Evolutionary conservation across 2,888 invertebrate genomes (phyloP), one percentile per base, ranked within the genome.

Genomic region (Zootermopsis nevadensis): DNA sequence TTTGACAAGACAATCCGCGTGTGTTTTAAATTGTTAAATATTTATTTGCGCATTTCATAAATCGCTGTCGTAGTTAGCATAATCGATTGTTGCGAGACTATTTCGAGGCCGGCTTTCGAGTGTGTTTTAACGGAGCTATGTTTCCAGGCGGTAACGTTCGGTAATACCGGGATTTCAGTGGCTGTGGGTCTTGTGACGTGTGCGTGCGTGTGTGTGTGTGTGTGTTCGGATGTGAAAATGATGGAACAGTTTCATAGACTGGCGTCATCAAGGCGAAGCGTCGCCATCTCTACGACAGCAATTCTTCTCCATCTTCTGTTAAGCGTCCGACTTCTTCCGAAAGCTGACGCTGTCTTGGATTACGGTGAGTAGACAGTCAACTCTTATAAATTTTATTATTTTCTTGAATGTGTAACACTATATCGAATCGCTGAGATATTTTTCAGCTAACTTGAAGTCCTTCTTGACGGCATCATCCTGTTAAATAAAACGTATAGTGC

Each of bases 161-260:
- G 74, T 74, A 74, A 74, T 74, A 74, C 74, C 33, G 38, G 74
- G 74, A 38, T 74, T 24, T 6, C 33, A 74, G 74, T 42, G 74
- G 66, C 33, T 33, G 8, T 2, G 69, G 6, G 30, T 69, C 22
- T n/a, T n/a, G 74, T 74, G 74, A n/a, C 74, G 42, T 38, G 74
- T 69, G 69, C 31, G 69, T 22, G 69, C 22, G 69, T 22, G 31
- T 35, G 72, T 35, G 74, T 74, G 38, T 74, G 30, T 30, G 69
- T 69, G 69, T 69, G 69, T 31, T 24, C n/a, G n/a, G 30, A 33
- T 69, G 69, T 31, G 30, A 69, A 31, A 30, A 69, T 31, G 69
- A 74, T 42, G 74, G 38, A 74, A 38, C 42, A 38, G 35, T 42
- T 74, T 27, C 74, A 27, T 19, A 74, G 74, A 74, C 74, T 74